These are phyloP conservation scores for Piaya cayana DNA, from an alignment of 2,113 vertebrate genomes.

Conservation along the genomic window DNA sequence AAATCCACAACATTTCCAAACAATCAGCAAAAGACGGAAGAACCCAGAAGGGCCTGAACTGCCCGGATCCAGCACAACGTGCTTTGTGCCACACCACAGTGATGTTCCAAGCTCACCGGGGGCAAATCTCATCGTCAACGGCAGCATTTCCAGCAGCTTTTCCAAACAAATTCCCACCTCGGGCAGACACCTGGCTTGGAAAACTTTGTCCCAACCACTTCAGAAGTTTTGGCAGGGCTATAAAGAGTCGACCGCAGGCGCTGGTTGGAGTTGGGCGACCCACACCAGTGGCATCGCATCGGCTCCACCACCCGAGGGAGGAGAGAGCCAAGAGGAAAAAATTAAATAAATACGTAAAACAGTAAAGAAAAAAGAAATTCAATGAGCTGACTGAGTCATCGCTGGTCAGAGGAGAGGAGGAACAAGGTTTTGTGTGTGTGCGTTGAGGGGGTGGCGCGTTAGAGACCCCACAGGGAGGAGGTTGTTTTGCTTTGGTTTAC, in stretches of 20 bases:
- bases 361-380: not conserved
- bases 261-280: not conserved
- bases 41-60: not conserved
- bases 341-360: not conserved
- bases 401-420: not conserved
- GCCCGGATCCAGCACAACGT: fast-evolving
- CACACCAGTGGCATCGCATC: fast-evolving
- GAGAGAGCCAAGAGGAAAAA: not conserved
- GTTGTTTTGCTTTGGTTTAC: constrained; percentile 52
- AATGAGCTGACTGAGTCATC: constrained; percentile 22
- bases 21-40: not conserved
- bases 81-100: not conserved
- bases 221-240: not conserved
- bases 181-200: constrained; percentile 17
- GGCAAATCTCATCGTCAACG: not conserved
- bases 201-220: not conserved
- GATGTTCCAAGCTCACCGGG: fast-evolving
- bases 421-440: not conserved
- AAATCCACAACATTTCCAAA: not conserved
- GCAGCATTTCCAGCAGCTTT: not conserved
- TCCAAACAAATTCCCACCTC: not conserved
- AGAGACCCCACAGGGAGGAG: not conserved
- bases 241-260: not conserved
- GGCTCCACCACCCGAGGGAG: not conserved
- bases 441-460: not conserved